phyloP scores from a whole-genome alignment of 2,888 invertebrate genomes.

The Adineta ricciae region DNA sequence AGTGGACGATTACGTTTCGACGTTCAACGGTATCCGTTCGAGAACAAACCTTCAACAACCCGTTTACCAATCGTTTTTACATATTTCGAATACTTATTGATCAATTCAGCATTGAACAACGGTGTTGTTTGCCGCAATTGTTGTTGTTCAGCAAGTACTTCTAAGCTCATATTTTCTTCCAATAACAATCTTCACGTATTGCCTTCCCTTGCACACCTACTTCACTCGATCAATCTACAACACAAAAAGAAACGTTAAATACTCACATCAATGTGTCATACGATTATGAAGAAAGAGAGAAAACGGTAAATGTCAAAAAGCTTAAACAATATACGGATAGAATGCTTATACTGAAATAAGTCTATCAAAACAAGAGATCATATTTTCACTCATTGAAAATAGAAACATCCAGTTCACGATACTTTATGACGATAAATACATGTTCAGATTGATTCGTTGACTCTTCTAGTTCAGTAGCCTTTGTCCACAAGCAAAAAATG shows the following conservation, averaged over 20 bases:
- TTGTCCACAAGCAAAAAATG: not conserved
- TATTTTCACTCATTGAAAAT: not conserved
- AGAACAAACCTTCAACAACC: not conserved
- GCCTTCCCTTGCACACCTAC: not conserved
- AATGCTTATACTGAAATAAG: not conserved
- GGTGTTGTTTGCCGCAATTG: not conserved
- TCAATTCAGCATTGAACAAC: not conserved
- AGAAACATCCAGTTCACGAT: not conserved
- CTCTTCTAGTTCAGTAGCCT: not conserved
- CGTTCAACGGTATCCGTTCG: not conserved
- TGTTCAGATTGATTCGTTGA: not conserved
- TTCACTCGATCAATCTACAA: not conserved
- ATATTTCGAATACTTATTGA: conserved; percentile 17
- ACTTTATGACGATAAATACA: not conserved
- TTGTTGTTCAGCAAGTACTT: not conserved
- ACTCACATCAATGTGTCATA: not conserved
- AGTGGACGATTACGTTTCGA: not conserved
- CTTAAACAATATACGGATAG: not conserved
- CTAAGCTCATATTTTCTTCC: not conserved
- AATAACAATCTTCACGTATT: not conserved
- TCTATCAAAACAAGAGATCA: not conserved
- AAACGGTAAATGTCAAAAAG: not conserved
- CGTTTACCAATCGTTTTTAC: conserved; percentile 14
- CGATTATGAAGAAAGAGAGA: not conserved
- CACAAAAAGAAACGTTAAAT: not conserved